Evolutionary conservation across 2,888 invertebrate species (phyloP), one percentile per base, ranked within the genome.

Genomic region (Drosophila anomelani): DNA sequence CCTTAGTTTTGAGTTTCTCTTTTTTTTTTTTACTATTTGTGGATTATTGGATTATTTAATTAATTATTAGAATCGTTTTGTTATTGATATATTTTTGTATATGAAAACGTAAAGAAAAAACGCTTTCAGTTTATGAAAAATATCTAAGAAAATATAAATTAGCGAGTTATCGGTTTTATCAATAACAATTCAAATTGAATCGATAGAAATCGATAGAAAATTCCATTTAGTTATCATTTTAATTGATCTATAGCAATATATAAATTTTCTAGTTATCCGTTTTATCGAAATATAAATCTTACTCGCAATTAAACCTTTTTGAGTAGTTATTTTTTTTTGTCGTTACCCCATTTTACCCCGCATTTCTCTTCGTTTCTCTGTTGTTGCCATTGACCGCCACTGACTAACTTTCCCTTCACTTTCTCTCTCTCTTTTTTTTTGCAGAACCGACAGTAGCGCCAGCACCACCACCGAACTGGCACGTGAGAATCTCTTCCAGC

Each of bases 401-500:
- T 67, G 56, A 83, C 89, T 81, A 85, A 89, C 89, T 87, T 89
- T 85, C 85, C 79, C 87, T 62, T 77, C 68, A 82, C 88, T 85
- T 87, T 85, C 80, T 89, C 80, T 80, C 83, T 83, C 71, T 74
- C 3, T 39, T 3, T 13, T 23, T 29, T 73, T 73, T 72, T 90
- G 23, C 79, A 92, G 92, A 88, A 91, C 90, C 82, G 91, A 87
- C 88, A 68, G 34, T 53, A 69, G 72, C 57, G 90, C 91, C 86
- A 88, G 90, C 86, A 85, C 60, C 71, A 49, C 62, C 71, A 63
- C 57, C 54, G 83, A 83, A 86, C 73, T 91, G 75, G 91, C 92
- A 66, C 91, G 90, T 82, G 92, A 92, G 79, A 92, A 92, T 77
- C 90, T 92, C 69, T 92, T 92, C 74, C 91, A 91, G 81, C 87